Conservation (phyloP, 1,140 invertebrate genomes). For the Aphaenogaster rudis region DNA sequence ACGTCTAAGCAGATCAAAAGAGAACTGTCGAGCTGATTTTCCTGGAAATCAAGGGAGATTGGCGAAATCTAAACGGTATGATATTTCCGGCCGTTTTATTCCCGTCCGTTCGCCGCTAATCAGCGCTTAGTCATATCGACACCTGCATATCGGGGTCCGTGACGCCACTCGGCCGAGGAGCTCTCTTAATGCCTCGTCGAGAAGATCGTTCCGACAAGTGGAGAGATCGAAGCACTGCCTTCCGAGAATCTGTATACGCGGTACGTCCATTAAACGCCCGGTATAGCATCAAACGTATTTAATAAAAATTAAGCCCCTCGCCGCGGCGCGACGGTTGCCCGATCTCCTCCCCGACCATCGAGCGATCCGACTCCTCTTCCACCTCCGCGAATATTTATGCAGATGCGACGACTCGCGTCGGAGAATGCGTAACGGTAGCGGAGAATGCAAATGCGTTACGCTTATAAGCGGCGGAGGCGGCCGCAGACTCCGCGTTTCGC, state of each 20-base stretch:
- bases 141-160: conserved; percentile 57
- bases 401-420: conserved; percentile 73
- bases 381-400: conserved; percentile 77
- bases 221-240: conserved; percentile 65
- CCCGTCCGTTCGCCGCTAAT: conserved; percentile 52
- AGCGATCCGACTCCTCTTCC: neutral
- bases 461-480: conserved; percentile 69
- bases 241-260: conserved; percentile 77
- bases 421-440: conserved; percentile 78
- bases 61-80: conserved; percentile 45
- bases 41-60: conserved; percentile 3
- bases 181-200: conserved; percentile 31
- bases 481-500: conserved; percentile 15
- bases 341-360: neutral
- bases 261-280: conserved; percentile 77
- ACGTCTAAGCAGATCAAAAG: conserved; percentile 12
- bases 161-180: conserved; percentile 40
- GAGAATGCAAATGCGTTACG: conserved; percentile 80
- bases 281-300: conserved; percentile 78
- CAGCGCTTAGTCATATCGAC: conserved; percentile 71
- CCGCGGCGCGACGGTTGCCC: neutral
- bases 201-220: conserved; percentile 58
- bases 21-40: conserved; percentile 32
- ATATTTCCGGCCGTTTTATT: conserved; percentile 63
- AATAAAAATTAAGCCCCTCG: conserved; percentile 76